These are phyloP conservation scores for Galaxea fascicularis DNA, from an alignment of 92 coral and sea anemone species.

Conservation along the genomic window DNA sequence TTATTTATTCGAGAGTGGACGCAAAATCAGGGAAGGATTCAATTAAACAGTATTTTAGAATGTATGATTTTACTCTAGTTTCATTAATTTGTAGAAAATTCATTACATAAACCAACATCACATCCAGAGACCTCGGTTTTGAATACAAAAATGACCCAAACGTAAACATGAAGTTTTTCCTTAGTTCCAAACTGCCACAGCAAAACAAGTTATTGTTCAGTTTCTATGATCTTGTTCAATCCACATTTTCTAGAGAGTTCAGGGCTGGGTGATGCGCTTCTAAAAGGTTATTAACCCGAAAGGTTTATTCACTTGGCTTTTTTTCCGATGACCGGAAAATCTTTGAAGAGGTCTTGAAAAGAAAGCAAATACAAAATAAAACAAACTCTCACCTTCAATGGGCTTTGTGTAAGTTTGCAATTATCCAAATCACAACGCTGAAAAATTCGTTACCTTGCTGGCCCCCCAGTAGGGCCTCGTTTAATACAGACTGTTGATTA, in stretches of 20 bases:
- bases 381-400: background rate
- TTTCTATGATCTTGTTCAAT: too few relatives aligned
- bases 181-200: too few relatives aligned
- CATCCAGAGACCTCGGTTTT: background rate
- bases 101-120: too few relatives aligned
- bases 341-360: background rate
- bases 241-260: background rate
- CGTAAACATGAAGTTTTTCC: background rate
- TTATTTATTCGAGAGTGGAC: background rate
- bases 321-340: background rate
- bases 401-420: conserved; percentile 1
- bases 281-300: too few relatives aligned
- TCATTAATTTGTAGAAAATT: background rate
- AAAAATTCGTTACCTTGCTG: background rate
- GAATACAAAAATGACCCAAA: background rate
- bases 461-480: background rate
- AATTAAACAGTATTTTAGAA: background rate
- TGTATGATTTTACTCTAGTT: background rate
- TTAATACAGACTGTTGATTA: background rate
- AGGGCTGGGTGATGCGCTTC: too few relatives aligned
- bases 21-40: background rate
- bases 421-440: background rate
- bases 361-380: conserved; percentile 7
- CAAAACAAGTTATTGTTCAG: too few relatives aligned
- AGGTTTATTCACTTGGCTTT: background rate